Base-by-base conservation (phyloP, 1,140 invertebrate species). In the Theocolax elegans region DNA sequence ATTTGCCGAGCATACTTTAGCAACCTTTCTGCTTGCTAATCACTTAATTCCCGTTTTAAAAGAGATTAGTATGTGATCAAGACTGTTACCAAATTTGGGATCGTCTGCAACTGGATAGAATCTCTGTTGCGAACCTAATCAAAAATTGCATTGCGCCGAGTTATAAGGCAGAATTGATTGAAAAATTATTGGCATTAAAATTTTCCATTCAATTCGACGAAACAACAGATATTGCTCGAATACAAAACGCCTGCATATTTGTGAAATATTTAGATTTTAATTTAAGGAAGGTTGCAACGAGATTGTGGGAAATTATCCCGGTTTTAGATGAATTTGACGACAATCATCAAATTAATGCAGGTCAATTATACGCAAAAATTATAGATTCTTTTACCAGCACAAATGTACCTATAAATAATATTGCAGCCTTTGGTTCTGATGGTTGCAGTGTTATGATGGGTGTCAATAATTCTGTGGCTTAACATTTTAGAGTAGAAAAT, bases 141-240 rank as follows among this genome's bases (percentile, higher is more conserved):
- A 40, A 42, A 44, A 21, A 58, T 10, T 3, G 0, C 23, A 25
- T 62, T 23, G n/a, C 58, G 4, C 29, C 10, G 3, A 17, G n/a
- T 3, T 44, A 44, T 62, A 23, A 62, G 23, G 23, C 6, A 13
- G 38, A 62, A 7, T 27, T 62, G 12, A 15, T 4, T 25, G 19
- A 17, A 3, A 42, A 25, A 15, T 62, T 62, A 29, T 10, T 12
- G 10, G 44, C 42, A 21, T 23, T 2, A 4, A 62, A 23, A 51
- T 72, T 72, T 42, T 42, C 42, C 25, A 19, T 72, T 25, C 23
- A 60, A 25, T 49, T 51, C 19, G 71, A 72, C 21, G 71, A 40
- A 15, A 40, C 38, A 40, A 40, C 38, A 40, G 38, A 40, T 40
- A 15, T 40, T 40, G 7, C 38, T 8, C 38, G 15, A 15, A 40